Percentiles rank a stretch among this genome's conserved stretches.
Conservation (phyloP, 2,113 vertebrate genomes). For the Perca fluviatilis region DNA sequence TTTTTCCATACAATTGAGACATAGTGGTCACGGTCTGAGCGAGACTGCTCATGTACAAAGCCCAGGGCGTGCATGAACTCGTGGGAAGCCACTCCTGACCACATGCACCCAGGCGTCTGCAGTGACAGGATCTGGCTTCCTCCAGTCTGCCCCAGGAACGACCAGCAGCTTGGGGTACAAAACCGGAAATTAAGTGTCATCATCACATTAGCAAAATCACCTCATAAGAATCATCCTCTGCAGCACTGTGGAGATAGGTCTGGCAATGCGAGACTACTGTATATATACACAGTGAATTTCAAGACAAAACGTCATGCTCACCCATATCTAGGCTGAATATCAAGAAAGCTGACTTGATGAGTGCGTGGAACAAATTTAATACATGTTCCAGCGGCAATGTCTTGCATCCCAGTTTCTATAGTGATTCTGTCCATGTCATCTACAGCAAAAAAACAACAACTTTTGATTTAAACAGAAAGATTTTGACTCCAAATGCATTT, state of each 20-base stretch:
- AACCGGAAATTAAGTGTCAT: background rate
- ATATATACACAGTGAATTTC: background rate
- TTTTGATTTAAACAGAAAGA: background rate
- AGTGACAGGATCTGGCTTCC: conserved; percentile 87
- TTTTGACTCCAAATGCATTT: background rate
- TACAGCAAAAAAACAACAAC: conserved; percentile 21
- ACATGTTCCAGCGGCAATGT: conserved; percentile 81
- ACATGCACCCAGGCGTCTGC: conserved; percentile 87
- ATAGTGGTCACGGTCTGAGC: conserved; percentile 87
- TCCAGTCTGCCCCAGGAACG: conserved; percentile 86
- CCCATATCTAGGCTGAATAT: conserved; percentile 83
- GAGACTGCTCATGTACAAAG: conserved; percentile 90
- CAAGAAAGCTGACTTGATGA: conserved; percentile 81
- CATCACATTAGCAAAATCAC: background rate
- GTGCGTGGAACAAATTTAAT: conserved; percentile 84
- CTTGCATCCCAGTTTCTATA: conserved; percentile 85
- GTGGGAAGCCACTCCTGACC: conserved; percentile 88
- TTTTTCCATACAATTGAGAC: conserved; percentile 89
- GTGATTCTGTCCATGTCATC: conserved; percentile 87
- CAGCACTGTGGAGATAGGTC: too few relatives aligned
- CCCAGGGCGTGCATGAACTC: conserved; percentile 89
- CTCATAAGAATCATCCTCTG: background rate
- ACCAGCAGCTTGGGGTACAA: conserved; percentile 85
- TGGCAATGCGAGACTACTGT: too few relatives aligned
- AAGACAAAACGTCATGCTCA: conserved; percentile 53